Evolutionary conservation across 2,888 invertebrate genomes (phyloP).

Genomic region (Drosophila fulvimacula): DNA sequence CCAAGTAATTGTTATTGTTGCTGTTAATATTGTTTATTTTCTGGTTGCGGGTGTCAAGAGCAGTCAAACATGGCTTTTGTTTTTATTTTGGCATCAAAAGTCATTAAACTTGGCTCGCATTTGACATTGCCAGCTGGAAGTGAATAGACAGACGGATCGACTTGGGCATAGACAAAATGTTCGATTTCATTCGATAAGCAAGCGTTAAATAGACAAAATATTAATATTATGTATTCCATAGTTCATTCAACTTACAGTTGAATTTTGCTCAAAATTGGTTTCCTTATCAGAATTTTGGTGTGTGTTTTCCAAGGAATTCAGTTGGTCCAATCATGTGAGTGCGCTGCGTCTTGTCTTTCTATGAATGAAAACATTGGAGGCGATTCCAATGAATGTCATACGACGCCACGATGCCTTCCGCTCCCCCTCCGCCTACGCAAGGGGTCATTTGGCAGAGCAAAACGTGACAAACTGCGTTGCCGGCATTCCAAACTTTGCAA

Average conservation of each 20-base stretch:
- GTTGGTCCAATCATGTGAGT: constrained; percentile 30
- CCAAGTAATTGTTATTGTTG: constrained; percentile 43
- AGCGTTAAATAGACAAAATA: constrained; percentile 29
- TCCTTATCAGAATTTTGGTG: constrained; percentile 57
- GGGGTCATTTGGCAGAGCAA: constrained; percentile 72
- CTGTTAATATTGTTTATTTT: constrained; percentile 5
- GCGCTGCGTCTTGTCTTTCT: constrained; percentile 49
- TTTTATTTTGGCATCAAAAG: constrained; percentile 54
- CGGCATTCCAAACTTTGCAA: constrained; percentile 50
- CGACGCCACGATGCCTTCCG: constrained; percentile 45
- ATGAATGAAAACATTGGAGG: constrained; percentile 65
- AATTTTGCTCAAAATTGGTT: constrained; percentile 28
- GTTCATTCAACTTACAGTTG: constrained; percentile 66
- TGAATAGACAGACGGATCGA: constrained; percentile 34
- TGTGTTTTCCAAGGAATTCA: constrained; percentile 39
- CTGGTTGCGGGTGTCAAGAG: constrained; percentile 70
- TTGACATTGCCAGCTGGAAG: constrained; percentile 71
- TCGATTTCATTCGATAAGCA: constrained; percentile 49
- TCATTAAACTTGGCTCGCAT: constrained; percentile 75
- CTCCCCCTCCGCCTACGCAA: background rate
- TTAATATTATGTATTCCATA: constrained; percentile 3
- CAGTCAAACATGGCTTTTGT: constrained; percentile 49
- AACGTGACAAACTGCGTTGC: constrained; percentile 68
- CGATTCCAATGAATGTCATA: constrained; percentile 66
- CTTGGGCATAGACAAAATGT: constrained; percentile 30